These are phyloP conservation scores for Spilosoma lubricipeda DNA, from an alignment of 2,888 invertebrate genomes.

Conservation along the genomic window DNA sequence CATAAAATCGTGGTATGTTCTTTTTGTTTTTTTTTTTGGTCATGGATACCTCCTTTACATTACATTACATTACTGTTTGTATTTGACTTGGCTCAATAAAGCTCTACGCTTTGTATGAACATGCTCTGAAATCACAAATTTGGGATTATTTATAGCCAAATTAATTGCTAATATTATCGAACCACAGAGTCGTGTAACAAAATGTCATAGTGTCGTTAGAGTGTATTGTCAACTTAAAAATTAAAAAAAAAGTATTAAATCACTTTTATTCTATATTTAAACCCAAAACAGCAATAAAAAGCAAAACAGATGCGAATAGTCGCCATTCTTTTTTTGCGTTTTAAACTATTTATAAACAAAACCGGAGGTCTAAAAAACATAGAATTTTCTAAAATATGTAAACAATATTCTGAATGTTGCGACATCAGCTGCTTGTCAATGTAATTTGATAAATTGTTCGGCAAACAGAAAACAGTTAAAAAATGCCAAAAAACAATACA, in stretches of 20 bases:
- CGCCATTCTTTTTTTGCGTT: constrained; percentile 14
- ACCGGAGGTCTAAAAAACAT: constrained; percentile 39
- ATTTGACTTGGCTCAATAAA: not conserved
- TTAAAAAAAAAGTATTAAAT: not conserved
- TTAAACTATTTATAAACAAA: constrained; percentile 25
- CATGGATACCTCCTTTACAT: not conserved
- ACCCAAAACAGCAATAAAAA: not conserved
- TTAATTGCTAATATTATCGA: not conserved
- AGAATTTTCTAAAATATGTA: constrained; percentile 55
- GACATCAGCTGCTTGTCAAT: constrained; percentile 74
- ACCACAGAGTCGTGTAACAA: not conserved
- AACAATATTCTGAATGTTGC: constrained; percentile 56
- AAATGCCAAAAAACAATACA: constrained; percentile 76
- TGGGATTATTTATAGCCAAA: not conserved
- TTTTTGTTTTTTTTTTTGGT: not conserved
- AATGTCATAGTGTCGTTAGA: not conserved
- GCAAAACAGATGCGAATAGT: constrained; percentile 15
- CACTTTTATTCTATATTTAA: not conserved
- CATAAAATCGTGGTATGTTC: not conserved
- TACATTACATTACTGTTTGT: not conserved
- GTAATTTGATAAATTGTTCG: constrained; percentile 75
- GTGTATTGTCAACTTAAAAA: not conserved
- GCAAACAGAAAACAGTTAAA: constrained; percentile 67
- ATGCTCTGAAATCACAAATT: not conserved
- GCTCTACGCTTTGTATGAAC: not conserved